Conservation (phyloP, 2,797 vertebrate genomes). For the Sebastes paucispinis region DNA sequence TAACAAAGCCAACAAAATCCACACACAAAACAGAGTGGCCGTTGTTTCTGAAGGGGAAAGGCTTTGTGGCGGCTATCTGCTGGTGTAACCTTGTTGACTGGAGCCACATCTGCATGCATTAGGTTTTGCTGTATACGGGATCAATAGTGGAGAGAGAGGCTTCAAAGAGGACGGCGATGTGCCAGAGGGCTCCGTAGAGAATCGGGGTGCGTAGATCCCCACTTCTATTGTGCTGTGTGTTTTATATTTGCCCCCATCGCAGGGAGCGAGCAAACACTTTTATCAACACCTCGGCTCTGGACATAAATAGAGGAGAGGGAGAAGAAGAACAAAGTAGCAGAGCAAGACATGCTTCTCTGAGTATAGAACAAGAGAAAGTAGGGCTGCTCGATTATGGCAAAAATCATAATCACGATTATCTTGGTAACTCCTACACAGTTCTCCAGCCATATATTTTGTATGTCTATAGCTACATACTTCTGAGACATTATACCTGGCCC, state of each 20-base stretch:
- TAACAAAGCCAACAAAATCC: conserved; percentile 50
- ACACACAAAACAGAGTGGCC: conserved; percentile 16
- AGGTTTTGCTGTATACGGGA: conserved; percentile 37
- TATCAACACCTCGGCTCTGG: conserved; percentile 49
- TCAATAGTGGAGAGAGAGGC: conserved; percentile 66
- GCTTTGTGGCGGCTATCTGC: conserved; percentile 34
- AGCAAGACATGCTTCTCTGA: neutral
- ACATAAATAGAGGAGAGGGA: conserved; percentile 12
- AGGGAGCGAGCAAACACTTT: conserved; percentile 44
- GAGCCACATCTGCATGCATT: conserved; percentile 62
- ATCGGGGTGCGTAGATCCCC: conserved; percentile 23
- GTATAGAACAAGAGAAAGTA: neutral
- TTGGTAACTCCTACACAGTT: too few relatives aligned
- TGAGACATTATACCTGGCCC: too few relatives aligned
- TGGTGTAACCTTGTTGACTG: conserved; percentile 33
- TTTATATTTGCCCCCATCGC: conserved; percentile 55
- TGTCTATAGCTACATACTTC: too few relatives aligned
- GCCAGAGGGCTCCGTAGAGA: conserved; percentile 59
- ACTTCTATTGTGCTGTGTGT: conserved; percentile 54
- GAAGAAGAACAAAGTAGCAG: neutral
- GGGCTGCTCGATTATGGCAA: neutral
- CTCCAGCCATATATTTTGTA: too few relatives aligned
- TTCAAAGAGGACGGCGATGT: conserved; percentile 61
- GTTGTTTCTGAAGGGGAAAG: conserved; percentile 34
- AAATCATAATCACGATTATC: too few relatives aligned